Base-by-base conservation (phyloP, 2,797 vertebrate genomes). In the Malacoctenus gilli region DNA sequence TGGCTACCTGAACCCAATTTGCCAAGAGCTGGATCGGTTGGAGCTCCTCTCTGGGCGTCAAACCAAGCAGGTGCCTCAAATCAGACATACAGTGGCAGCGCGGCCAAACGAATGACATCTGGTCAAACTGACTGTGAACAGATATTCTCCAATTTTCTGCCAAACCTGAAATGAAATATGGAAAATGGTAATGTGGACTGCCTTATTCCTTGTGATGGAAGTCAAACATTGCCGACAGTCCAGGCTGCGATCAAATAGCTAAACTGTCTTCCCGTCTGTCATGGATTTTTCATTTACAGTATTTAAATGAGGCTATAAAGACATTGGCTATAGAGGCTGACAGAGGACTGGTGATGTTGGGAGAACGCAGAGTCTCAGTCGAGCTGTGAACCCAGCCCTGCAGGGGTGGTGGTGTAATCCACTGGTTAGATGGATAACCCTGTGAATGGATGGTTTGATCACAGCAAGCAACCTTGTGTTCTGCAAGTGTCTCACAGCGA, bases 391-490 rank as follows among this genome's bases (percentile, higher is more conserved):
- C 50, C 35, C 38, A 43, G 46, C 66, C 51, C 71, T 48, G 36
- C 37, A 5, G 68, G 72, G 73, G 67, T 64, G 49, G 42, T 13
- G 36, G 38, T 51, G 38, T 70, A 72, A 75, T 79, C 58, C 54
- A 37, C 28, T 19, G 42, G 68, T 77, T 74, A 46, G 68, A 77
- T 56, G 62, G 61, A 76, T 80, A 62, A 65, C 59, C 49, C 62
- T 60, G 54, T 59, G 76, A 78, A 56, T 71, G 62, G 43, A 57
- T 41, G 75, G 55, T 74, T 75, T 83, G 72, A 80, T 85, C 74
- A 59, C 70, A 75, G 72, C 77, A 58, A 23, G 81, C 54, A 67
- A 63, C 41, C 55, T 62, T 41, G 13, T 80, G 68, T 77, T 84
- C 70, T 57, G 25, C 65, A 75, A 68, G 54, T 66, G 65, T 79